Evolutionary conservation across 2,113 vertebrate genomes (phyloP).

Genomic region (Hemicordylus capensis): DNA sequence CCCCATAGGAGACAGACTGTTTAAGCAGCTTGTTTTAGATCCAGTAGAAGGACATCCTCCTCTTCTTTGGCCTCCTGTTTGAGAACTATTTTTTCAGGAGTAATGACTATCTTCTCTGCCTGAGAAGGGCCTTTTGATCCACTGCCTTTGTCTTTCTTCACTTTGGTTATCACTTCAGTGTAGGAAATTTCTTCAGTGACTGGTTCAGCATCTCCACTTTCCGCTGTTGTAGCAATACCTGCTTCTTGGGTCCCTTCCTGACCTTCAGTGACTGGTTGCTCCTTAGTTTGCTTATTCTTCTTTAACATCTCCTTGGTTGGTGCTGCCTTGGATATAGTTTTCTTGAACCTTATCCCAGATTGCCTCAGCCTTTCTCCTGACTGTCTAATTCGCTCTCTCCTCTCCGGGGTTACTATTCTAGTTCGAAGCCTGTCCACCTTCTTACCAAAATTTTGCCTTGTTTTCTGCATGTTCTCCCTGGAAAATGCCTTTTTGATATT

Average conservation of each 20-base stretch:
- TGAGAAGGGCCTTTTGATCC: constrained; percentile 67
- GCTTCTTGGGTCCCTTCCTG: constrained; percentile 83
- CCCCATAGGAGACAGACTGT: background rate
- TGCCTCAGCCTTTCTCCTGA: constrained; percentile 89
- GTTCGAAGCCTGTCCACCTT: constrained; percentile 90
- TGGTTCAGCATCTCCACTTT: constrained; percentile 74
- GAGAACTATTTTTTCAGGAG: constrained; percentile 71
- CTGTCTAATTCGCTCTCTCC: constrained; percentile 90
- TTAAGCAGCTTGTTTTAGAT: constrained; percentile 88
- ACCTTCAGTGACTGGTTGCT: constrained; percentile 81
- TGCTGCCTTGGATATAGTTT: constrained; percentile 89
- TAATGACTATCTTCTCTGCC: constrained; percentile 51
- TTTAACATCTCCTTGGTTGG: constrained; percentile 89
- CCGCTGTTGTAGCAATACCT: constrained; percentile 53
- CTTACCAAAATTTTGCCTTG: constrained; percentile 89
- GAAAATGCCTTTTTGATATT: constrained; percentile 95
- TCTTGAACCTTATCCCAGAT: constrained; percentile 87
- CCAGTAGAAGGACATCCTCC: constrained; percentile 78
- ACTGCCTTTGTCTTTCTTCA: constrained; percentile 80
- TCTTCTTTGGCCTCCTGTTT: constrained; percentile 78
- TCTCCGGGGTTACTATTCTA: constrained; percentile 91
- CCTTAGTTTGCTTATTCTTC: constrained; percentile 84
- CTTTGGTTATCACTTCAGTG: constrained; percentile 82
- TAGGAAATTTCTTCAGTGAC: constrained; percentile 81
- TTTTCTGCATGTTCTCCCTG: constrained; percentile 93